A percentile compares a stretch with the other conserved stretches of the same genome.
Conservation (phyloP, 2,113 vertebrate species). For the Nanorana parkeri region DNA sequence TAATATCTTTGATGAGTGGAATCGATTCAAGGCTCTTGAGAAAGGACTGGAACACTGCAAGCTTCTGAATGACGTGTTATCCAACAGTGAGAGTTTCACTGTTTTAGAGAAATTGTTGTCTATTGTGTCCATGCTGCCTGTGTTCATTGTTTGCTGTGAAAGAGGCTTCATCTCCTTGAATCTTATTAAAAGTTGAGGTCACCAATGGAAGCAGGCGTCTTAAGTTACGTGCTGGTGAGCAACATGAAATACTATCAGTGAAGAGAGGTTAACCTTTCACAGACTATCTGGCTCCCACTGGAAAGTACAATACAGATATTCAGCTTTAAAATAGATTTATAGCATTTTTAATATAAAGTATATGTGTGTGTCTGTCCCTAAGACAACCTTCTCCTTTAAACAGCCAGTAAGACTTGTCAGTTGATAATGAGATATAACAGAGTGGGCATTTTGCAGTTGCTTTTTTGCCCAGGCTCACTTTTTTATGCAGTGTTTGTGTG, state of each 20-base stretch:
- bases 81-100: slow-evolving; percentile 19
- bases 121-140: slow-evolving; percentile 33
- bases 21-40: slow-evolving; percentile 28
- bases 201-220: slow-evolving; percentile 39
- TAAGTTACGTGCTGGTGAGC: slow-evolving; percentile 26
- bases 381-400: too few species aligned
- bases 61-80: slow-evolving; percentile 22
- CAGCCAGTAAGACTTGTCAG: too few species aligned
- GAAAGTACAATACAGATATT: not conserved
- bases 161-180: slow-evolving; percentile 42
- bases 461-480: too few species aligned
- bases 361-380: too few species aligned
- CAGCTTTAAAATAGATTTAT: not conserved
- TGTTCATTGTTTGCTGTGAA: slow-evolving; percentile 27
- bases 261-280: slow-evolving; percentile 23
- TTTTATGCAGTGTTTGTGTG: too few species aligned
- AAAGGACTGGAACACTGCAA: slow-evolving; percentile 19
- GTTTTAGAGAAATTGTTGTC: slow-evolving; percentile 38
- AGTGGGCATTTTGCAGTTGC: too few species aligned
- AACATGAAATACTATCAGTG: slow-evolving; percentile 13
- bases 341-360: too few species aligned
- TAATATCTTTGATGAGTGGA: slow-evolving; percentile 31
- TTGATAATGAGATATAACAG: too few species aligned
- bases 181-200: slow-evolving; percentile 45
- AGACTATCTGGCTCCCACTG: not conserved